Conservation (phyloP, 2,113 vertebrate species). For the Carassius gibelio region DNA sequence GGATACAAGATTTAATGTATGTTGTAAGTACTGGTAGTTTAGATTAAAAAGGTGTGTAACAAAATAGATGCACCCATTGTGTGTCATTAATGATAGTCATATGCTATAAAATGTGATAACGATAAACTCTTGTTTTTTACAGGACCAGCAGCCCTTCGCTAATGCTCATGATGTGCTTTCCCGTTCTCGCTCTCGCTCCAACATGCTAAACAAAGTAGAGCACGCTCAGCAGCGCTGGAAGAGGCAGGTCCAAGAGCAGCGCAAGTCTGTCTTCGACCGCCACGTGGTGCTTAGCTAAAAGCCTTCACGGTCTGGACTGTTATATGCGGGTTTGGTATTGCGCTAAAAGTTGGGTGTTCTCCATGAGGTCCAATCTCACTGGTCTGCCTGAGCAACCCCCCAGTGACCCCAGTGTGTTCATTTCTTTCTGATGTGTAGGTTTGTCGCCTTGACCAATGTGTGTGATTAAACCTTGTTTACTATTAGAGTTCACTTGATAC, state of each 20-base stretch:
- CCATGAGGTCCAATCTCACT: neutral
- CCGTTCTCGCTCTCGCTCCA: constrained; percentile 88
- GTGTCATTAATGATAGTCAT: neutral
- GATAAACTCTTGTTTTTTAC: neutral
- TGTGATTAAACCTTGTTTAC: constrained; percentile 16
- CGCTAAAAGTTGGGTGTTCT: constrained; percentile 53
- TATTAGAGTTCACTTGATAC: constrained; percentile 12
- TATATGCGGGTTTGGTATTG: constrained; percentile 54
- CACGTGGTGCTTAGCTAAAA: constrained; percentile 98
- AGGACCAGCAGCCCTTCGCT: constrained; percentile 97
- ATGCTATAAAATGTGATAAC: neutral
- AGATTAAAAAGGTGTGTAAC: neutral
- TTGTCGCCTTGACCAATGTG: constrained; percentile 2
- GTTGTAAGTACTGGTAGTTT: neutral
- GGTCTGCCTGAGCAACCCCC: neutral
- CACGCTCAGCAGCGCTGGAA: constrained; percentile 98
- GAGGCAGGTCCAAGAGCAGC: constrained; percentile 95
- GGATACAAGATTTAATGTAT: neutral
- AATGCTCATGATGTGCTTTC: constrained; percentile 94
- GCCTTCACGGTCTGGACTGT: constrained; percentile 24
- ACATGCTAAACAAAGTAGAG: constrained; percentile 95
- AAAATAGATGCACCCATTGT: neutral
- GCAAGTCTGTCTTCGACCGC: constrained; percentile 96
- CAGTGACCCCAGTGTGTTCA: neutral
- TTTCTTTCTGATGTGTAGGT: constrained; percentile 19